These are phyloP conservation scores for Callipepla squamata DNA, from an alignment of 2,113 vertebrate species.

Conservation along the genomic window DNA sequence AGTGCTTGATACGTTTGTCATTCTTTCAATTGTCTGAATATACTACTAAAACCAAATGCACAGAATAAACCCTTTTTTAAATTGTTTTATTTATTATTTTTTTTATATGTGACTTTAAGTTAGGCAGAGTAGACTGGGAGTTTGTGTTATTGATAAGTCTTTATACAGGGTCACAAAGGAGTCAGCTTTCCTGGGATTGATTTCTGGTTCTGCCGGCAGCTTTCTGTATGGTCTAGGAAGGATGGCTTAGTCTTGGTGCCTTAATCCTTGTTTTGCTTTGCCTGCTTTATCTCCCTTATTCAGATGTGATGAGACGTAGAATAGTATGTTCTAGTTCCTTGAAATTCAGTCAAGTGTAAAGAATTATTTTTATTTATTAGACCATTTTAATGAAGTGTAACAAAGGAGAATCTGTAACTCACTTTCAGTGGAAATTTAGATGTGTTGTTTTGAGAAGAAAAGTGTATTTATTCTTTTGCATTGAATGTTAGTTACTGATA, in stretches of 20 bases:
- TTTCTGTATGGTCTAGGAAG: neutral
- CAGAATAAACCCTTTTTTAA: neutral
- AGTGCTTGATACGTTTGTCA: slow-evolving; percentile 14
- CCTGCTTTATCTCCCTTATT: neutral
- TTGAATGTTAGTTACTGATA: neutral
- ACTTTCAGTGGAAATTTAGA: neutral
- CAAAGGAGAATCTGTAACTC: neutral
- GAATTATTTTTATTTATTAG: neutral
- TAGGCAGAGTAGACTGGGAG: neutral
- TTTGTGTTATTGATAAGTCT: neutral
- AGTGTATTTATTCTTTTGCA: neutral
- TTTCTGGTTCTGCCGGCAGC: neutral
- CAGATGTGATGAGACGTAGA: neutral
- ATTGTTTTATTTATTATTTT: too few species aligned
- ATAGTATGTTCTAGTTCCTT: neutral
- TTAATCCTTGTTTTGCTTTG: neutral
- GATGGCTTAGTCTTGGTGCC: neutral
- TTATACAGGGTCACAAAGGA: neutral
- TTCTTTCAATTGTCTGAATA: neutral
- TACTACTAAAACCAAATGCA: neutral
- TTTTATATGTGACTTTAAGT: neutral
- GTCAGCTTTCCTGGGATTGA: neutral
- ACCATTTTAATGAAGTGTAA: neutral
- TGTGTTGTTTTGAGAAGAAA: neutral
- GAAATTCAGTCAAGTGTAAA: neutral